These are phyloP conservation scores for Machaerirhynchus nigripectus DNA, from an alignment of 2,113 vertebrate species.

Conservation along the genomic window DNA sequence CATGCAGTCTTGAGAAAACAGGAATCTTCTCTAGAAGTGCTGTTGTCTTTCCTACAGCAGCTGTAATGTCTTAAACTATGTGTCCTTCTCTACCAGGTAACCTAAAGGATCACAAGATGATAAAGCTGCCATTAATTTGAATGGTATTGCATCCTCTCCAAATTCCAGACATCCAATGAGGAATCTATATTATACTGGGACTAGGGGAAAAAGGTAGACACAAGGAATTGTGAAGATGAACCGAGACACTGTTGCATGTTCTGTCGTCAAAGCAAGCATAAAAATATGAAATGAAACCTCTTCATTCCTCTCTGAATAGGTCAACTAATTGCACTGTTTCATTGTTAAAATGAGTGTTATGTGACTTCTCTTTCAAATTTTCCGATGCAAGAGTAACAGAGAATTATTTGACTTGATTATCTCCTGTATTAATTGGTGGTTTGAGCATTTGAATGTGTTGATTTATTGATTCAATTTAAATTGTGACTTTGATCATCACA, in stretches of 20 bases:
- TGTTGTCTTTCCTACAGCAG: neutral
- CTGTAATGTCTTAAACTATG: neutral
- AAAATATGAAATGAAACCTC: neutral
- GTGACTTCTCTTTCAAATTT: neutral
- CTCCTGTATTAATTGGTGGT: neutral
- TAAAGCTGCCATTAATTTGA: neutral
- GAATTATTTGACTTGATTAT: neutral
- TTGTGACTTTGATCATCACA: neutral
- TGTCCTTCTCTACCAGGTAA: neutral
- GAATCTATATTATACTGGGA: neutral
- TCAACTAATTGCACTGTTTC: neutral
- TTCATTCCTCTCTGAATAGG: neutral
- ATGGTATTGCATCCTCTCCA: neutral
- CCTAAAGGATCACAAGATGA: neutral
- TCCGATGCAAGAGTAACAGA: neutral
- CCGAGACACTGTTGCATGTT: rapidly evolving
- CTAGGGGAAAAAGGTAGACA: neutral
- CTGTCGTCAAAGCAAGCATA: neutral
- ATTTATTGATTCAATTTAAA: slow-evolving; percentile 18
- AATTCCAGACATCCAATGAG: neutral
- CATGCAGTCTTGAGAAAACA: neutral
- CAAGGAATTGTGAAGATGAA: neutral
- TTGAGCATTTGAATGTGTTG: neutral
- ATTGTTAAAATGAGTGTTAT: neutral
- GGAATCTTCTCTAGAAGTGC: neutral